A percentile compares a stretch with the other conserved stretches of the same genome.
These are phyloP conservation scores for Clarias laeviceps DNA, from an alignment of 2,797 vertebrate species.

Conservation along the genomic window DNA sequence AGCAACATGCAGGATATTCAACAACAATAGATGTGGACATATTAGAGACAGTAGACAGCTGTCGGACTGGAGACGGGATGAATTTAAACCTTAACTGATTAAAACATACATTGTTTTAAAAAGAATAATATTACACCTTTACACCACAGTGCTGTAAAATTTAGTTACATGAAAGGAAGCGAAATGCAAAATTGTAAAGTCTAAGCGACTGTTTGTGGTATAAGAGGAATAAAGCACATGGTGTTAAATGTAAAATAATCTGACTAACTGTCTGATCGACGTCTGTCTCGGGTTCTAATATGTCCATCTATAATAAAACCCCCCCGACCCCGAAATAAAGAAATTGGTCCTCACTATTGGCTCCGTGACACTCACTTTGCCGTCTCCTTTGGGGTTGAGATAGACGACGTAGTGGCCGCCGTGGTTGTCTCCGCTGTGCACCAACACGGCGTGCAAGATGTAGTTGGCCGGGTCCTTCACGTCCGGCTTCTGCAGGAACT, in stretches of 20 bases:
- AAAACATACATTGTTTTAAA: neutral
- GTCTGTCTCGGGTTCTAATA: neutral
- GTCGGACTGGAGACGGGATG: neutral
- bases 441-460: conserved; percentile 95
- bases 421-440: conserved; percentile 98
- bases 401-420: conserved; percentile 99
- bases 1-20: neutral
- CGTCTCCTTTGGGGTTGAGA: conserved; percentile 97
- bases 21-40: neutral
- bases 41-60: neutral
- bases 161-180: neutral
- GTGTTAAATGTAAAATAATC: neutral
- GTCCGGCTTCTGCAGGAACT: conserved; percentile 98
- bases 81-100: neutral
- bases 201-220: too few relatives aligned
- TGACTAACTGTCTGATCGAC: neutral
- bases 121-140: neutral
- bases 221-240: neutral
- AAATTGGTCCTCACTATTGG: conserved; percentile 76
- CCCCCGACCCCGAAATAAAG: conserved; percentile 44
- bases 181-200: neutral
- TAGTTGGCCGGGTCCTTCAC: conserved; percentile 98
- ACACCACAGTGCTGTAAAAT: neutral
- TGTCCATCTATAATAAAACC: conserved; percentile 32
- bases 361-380: conserved; percentile 92